Percentiles rank a stretch among this genome's conserved stretches.
Evolutionary conservation across 2,797 vertebrate genomes (phyloP).

Genomic region (Paratrypauchen microcephalus): DNA sequence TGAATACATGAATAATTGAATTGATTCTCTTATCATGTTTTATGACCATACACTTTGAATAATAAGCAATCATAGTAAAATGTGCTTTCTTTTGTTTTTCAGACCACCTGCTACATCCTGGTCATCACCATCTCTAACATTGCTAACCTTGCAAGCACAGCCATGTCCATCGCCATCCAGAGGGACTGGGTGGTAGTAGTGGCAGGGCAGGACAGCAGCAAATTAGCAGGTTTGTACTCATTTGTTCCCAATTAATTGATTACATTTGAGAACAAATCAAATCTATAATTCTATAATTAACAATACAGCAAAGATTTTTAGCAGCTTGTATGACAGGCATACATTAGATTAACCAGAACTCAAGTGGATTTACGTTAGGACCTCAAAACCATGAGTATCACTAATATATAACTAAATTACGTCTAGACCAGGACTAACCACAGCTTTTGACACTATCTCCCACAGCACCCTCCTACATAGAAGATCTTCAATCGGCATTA

Average conservation of each 20-base stretch:
- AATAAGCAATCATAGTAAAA: no score
- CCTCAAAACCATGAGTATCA: background rate
- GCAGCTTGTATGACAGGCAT: no score
- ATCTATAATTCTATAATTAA: no score
- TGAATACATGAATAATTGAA: no score
- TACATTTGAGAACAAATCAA: no score
- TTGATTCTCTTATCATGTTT: no score
- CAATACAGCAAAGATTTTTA: no score
- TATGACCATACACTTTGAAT: no score
- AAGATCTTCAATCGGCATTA: no score
- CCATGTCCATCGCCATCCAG: slow-evolving; percentile 94
- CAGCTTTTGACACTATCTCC: no score
- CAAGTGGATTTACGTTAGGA: background rate
- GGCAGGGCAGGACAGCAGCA: slow-evolving; percentile 92
- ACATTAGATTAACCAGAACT: no score
- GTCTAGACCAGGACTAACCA: background rate
- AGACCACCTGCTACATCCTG: slow-evolving; percentile 94
- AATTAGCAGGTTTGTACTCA: slow-evolving; percentile 86
- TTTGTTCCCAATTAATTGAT: background rate
- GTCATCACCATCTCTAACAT: slow-evolving; percentile 96
- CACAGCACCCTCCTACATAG: no score
- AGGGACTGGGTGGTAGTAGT: slow-evolving; percentile 99
- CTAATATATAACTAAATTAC: background rate
- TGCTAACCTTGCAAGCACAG: slow-evolving; percentile 96
- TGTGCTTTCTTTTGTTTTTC: slow-evolving; percentile 20